These are phyloP conservation scores for Acleris emargana DNA, from an alignment of 2,888 invertebrate species.

Conservation along the genomic window DNA sequence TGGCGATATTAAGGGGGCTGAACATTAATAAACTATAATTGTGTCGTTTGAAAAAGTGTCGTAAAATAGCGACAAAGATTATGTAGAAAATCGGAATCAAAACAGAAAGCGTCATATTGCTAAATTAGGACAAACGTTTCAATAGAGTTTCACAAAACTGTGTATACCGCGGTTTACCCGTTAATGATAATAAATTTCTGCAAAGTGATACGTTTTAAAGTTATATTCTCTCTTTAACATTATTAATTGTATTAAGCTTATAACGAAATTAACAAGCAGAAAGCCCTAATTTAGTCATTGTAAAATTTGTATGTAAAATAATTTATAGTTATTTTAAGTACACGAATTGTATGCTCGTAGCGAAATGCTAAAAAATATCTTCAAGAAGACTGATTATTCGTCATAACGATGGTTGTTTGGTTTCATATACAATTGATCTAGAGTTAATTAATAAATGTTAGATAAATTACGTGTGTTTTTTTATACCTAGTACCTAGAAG, in stretches of 20 bases:
- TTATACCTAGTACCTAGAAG: not conserved
- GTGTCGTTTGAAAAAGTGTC: no score
- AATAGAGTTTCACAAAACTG: no score
- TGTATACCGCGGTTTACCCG: no score
- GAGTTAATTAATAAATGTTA: conserved; percentile 70
- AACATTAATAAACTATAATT: no score
- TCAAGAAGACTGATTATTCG: conserved; percentile 78
- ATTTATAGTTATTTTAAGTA: conserved; percentile 8
- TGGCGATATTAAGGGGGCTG: no score
- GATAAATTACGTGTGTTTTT: conserved; percentile 47
- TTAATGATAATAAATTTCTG: no score
- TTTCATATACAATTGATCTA: conserved; percentile 67
- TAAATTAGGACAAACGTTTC: no score
- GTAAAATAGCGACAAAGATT: no score
- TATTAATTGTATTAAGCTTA: not conserved
- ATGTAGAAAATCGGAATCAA: no score
- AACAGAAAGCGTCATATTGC: no score
- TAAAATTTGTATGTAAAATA: conserved; percentile 21
- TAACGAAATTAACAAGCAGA: not conserved
- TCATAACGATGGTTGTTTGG: conserved; percentile 63
- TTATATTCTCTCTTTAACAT: not conserved
- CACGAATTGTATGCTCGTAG: conserved; percentile 49
- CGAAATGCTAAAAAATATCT: conserved; percentile 65
- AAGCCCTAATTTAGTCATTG: conserved; percentile 13
- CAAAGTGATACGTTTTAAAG: no score